These are phyloP conservation scores for Apostichopus japonicus DNA, from an alignment of 35 echinoderm and acorn worm genomes.

Conservation along the genomic window DNA sequence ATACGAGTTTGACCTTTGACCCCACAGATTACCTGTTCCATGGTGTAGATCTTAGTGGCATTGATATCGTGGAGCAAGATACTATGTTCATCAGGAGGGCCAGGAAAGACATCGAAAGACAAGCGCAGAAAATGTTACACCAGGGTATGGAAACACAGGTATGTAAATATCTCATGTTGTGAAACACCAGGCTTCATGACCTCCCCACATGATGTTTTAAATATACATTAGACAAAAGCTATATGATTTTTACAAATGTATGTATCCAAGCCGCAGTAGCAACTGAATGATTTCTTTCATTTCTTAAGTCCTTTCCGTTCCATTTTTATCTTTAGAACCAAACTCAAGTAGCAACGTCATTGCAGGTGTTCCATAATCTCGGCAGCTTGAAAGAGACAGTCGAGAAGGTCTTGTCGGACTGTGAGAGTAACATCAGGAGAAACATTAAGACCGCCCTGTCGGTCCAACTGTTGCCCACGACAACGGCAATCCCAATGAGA, in stretches of 20 bases:
- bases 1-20: too few species aligned
- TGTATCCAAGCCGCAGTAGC: too few species aligned
- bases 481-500: slow-evolving; percentile 8
- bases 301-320: neutral
- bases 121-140: slow-evolving; percentile 98
- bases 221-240: too few species aligned
- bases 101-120: slow-evolving; percentile 89
- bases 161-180: neutral
- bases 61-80: slow-evolving; percentile 94
- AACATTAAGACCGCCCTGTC: slow-evolving; percentile 81
- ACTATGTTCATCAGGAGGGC: slow-evolving; percentile 90
- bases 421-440: slow-evolving; percentile 67
- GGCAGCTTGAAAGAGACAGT: slow-evolving; percentile 87
- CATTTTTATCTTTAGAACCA: slow-evolving; percentile 76
- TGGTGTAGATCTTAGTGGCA: slow-evolving; percentile 90
- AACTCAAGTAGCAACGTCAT: slow-evolving; percentile 89
- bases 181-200: too few species aligned
- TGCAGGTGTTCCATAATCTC: slow-evolving; percentile 99
- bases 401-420: slow-evolving; percentile 60
- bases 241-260: too few species aligned
- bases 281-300: too few species aligned
- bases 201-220: too few species aligned
- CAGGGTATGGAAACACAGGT: slow-evolving; percentile 99
- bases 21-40: slow-evolving; percentile 90
- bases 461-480: slow-evolving; percentile 65